Evolutionary conservation across 2,797 vertebrate species (phyloP), one percentile per base, ranked within the genome.

Genomic region (Gallinago stenura): DNA sequence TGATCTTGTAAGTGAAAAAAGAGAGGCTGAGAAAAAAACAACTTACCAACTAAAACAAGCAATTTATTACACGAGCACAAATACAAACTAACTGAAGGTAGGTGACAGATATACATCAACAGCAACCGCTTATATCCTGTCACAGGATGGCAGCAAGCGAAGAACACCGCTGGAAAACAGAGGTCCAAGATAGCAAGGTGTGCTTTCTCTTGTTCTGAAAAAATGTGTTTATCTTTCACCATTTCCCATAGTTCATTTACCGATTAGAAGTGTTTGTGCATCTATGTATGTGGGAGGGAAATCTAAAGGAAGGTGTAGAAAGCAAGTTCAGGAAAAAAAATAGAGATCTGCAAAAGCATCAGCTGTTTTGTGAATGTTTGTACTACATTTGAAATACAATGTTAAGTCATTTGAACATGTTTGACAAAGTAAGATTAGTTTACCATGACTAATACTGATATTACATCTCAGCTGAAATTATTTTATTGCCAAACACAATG

Each of bases 131-230:
- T 37, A 28, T 68, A 25, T 50, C 41, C 19, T 12, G 54, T 91
- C 66, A 86, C 80, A 82, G 89, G 88, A 64, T 91, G 93, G 93
- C 83, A 91, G 71, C 60, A 89, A 90, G 51, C 35, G 26, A 92
- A 58, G 31, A 91, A 48, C 61, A 87, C 70, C 68, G 39, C 2
- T 41, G 43, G 43, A 56, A 53, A 66, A 35, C 37, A 41, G 13
- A 85, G 25, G 28, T 37, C 53, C 21, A 31, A 22, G 41, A 72
- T 0, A 37, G 10, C 41, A 57, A 45, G 31, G 9, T 7, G 46
- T 24, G 26, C 22, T 61, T 35, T 33, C 35, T 35, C 31, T 53
- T 45, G 35, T 70, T 71, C 57, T 30, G 12, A 61, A 60, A 51
- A 68, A 51, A 15, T 2, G 6, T 56, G 7, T 60, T n/a, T 5